Percentiles rank a stretch among this genome's conserved stretches.
Evolutionary conservation across 2,888 invertebrate genomes (phyloP).

Genomic region (Sympetrum striolatum): DNA sequence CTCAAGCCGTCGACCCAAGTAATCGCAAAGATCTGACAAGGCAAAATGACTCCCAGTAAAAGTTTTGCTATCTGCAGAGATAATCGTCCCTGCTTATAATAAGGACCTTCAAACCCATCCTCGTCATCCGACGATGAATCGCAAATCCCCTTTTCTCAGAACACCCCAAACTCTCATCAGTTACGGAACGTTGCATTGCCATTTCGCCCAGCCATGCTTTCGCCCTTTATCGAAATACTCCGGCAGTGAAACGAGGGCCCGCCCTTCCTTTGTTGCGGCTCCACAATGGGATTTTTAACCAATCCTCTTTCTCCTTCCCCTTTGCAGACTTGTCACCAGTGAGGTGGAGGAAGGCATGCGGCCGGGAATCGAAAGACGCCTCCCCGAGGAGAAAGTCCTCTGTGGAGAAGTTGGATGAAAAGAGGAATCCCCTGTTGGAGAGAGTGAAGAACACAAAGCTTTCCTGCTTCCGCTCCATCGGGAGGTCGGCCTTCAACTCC

Average conservation of each 20-base stretch:
- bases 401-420: slow-evolving; percentile 63
- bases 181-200: background rate
- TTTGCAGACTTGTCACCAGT: slow-evolving; percentile 71
- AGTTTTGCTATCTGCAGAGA: no score
- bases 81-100: no score
- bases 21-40: no score
- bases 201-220: background rate
- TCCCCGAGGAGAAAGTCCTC: slow-evolving; percentile 62
- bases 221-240: background rate
- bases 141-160: background rate
- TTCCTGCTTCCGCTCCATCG: slow-evolving; percentile 66
- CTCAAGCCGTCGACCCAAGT: no score
- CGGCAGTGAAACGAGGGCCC: background rate
- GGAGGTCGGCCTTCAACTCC: slow-evolving; percentile 1
- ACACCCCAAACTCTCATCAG: background rate
- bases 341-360: slow-evolving; percentile 62
- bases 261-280: background rate
- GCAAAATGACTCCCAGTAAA: no score
- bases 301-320: slow-evolving; percentile 46
- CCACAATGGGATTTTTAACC: background rate
- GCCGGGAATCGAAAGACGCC: background rate
- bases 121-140: background rate
- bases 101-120: background rate
- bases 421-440: slow-evolving; percentile 73
- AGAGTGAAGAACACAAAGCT: slow-evolving; percentile 74